Base-by-base conservation (phyloP, 2,113 vertebrate species). In the Megalops atlanticus region DNA sequence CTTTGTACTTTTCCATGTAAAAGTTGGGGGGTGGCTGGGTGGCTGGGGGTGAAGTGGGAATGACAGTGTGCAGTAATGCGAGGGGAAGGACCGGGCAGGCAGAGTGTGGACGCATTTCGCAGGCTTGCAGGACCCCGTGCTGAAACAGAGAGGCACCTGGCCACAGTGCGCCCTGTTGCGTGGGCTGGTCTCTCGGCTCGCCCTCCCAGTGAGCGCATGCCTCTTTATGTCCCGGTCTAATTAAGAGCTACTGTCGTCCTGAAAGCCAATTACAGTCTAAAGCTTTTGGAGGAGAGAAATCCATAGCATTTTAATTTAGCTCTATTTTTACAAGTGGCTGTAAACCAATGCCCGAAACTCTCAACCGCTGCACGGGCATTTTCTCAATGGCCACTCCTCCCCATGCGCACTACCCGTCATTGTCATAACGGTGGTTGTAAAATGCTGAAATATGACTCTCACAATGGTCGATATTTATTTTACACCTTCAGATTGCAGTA, bases 281-380 rank as follows among this genome's bases (percentile, higher is more conserved):
- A 73, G 83, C 84, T 81, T 81, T 81, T 77, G 87, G 83, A 85
- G 54, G 75, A 76, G 47, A 76, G 82, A 78, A 85, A 86, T 87
- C 80, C 84, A 86, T 87, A 85, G 80, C 81, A 81, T 86, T 88
- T 88, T 84, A 85, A 86, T 87, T 86, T 86, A 82, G 24, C 75
- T 81, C 49, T 58, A 79, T 84, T 84, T 83, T 84, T 83, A 80
- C 78, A 86, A 83, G 71, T 76, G 83, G 78, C 78, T 81, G 82
- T 84, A 87, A 88, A 84, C 49, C 77, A 79, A 74, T 75, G 76
- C 43, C n/a, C n/a, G 75, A 79, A 76, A 81, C 76, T 6, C 7
- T 69, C 58, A 78, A 72, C 80, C 79, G 49, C 81, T 77, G 76
- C 70, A 16, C 36, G 64, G 75, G 39, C 43, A 49, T 43, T 43